Percentiles rank a stretch among this genome's conserved stretches.
Evolutionary conservation across 2,888 invertebrate species (phyloP).

Genomic region (Ceraclea dissimilis): DNA sequence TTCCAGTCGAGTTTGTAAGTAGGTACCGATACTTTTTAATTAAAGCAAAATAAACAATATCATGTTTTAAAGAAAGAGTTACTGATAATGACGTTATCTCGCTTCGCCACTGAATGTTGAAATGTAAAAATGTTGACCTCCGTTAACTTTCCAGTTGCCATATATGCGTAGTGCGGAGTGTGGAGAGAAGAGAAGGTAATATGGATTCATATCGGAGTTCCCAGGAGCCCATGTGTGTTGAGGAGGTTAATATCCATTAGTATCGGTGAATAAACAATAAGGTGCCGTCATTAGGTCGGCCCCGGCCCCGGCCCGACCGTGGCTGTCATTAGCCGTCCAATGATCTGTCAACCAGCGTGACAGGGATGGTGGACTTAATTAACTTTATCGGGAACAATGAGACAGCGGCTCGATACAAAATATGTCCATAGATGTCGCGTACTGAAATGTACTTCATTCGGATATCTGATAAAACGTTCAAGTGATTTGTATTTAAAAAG

Average conservation of each 20-base stretch:
- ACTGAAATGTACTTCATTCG: background rate
- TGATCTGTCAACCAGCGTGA: slow-evolving; percentile 15
- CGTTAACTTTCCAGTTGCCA: background rate
- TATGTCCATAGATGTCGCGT: slow-evolving; percentile 10
- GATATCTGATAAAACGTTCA: slow-evolving; percentile 10
- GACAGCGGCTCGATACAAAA: slow-evolving; percentile 19
- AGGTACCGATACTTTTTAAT: too few species aligned
- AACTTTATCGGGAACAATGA: slow-evolving; percentile 19
- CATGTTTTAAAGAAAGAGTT: background rate
- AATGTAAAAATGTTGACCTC: background rate
- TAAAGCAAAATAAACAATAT: background rate
- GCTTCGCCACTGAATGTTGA: background rate
- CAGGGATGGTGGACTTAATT: slow-evolving; percentile 16
- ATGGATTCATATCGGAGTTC: too few species aligned
- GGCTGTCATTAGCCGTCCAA: slow-evolving; percentile 16
- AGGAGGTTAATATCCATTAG: slow-evolving; percentile 14
- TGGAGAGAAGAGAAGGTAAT: too few species aligned
- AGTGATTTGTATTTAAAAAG: slow-evolving; percentile 14
- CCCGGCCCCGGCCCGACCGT: slow-evolving; percentile 4
- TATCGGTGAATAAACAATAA: slow-evolving; percentile 14
- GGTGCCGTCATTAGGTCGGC: slow-evolving; percentile 13
- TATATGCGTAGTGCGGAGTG: too few species aligned
- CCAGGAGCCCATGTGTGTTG: slow-evolving; percentile 10
- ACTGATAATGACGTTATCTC: background rate
- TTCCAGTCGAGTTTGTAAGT: too few species aligned